phyloP scores from a whole-genome alignment of 2,888 invertebrate species.

The Athalia circularis region DNA sequence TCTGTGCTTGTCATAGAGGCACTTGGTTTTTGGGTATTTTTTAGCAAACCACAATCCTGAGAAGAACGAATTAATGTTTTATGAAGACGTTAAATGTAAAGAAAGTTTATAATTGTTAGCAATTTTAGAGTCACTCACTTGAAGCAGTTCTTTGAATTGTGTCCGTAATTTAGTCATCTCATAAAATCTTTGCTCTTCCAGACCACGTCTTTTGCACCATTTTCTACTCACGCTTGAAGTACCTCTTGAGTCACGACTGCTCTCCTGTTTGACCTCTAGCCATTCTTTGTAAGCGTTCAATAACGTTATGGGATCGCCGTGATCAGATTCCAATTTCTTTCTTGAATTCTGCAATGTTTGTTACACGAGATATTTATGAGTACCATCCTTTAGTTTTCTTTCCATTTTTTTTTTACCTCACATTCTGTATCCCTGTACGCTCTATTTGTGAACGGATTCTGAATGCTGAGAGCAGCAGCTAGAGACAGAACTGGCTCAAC shows the following conservation, averaged over 20 bases:
- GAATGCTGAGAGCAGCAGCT: conserved; percentile 94
- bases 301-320: conserved; percentile 96
- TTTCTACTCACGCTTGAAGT: conserved; percentile 74
- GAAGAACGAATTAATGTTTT: conserved; percentile 28
- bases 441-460: conserved; percentile 93
- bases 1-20: conserved; percentile 81
- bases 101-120: neutral
- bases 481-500: conserved; percentile 92
- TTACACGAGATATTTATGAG: neutral
- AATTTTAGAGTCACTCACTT: conserved; percentile 73
- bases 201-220: conserved; percentile 93
- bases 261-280: conserved; percentile 85
- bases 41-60: conserved; percentile 81
- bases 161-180: conserved; percentile 95
- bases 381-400: neutral
- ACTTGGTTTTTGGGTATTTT: conserved; percentile 75
- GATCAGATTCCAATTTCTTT: conserved; percentile 90
- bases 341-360: conserved; percentile 78
- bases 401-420: conserved; percentile 76
- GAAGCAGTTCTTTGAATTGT: conserved; percentile 90
- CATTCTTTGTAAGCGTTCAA: conserved; percentile 92
- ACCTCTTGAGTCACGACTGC: conserved; percentile 62
- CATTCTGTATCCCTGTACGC: conserved; percentile 91
- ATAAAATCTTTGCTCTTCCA: conserved; percentile 98
- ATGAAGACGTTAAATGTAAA: neutral